phyloP scores from a whole-genome alignment of 2,888 invertebrate genomes.

The Heteropelma amictum region DNA sequence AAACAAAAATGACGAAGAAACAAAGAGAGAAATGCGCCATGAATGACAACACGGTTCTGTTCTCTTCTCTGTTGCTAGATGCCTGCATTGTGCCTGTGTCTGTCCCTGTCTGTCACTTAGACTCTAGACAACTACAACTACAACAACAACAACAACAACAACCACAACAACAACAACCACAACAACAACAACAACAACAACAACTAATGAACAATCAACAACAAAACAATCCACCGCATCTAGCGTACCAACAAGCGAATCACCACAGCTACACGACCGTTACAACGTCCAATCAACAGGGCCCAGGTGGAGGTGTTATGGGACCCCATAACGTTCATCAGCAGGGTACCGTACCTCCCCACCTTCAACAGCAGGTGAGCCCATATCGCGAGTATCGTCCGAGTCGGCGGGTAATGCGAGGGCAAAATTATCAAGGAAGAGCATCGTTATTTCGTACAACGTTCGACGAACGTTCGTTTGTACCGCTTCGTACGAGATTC shows the following conservation, averaged over 20 bases:
- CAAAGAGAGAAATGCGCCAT: conserved; percentile 72
- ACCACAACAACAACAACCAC: conserved; percentile 72
- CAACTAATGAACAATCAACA: conserved; percentile 76
- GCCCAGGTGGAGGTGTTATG: conserved; percentile 70
- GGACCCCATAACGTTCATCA: conserved; percentile 73
- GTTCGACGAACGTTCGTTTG: too few species aligned
- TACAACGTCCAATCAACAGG: conserved; percentile 76
- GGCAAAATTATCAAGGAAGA: conserved; percentile 4
- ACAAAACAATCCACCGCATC: conserved; percentile 78
- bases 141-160: conserved; percentile 63
- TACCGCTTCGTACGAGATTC: too few species aligned
- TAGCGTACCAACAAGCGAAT: conserved; percentile 79
- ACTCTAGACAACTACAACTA: conserved; percentile 77
- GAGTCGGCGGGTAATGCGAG: conserved; percentile 28
- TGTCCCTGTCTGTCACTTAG: conserved; percentile 79
- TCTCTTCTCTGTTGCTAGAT: conserved; percentile 95
- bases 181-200: conserved; percentile 71
- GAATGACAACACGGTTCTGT: conserved; percentile 78
- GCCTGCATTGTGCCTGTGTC: conserved; percentile 85
- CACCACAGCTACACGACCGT: conserved; percentile 78
- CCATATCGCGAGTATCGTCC: conserved; percentile 56
- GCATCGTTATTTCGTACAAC: not conserved
- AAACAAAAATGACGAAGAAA: conserved; percentile 30
- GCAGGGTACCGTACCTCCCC: conserved; percentile 75
- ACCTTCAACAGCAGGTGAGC: conserved; percentile 78